Percentiles rank a stretch among this genome's conserved stretches.
Evolutionary conservation across 2,797 vertebrate species (phyloP).

Genomic region (Paratrypauchen microcephalus): DNA sequence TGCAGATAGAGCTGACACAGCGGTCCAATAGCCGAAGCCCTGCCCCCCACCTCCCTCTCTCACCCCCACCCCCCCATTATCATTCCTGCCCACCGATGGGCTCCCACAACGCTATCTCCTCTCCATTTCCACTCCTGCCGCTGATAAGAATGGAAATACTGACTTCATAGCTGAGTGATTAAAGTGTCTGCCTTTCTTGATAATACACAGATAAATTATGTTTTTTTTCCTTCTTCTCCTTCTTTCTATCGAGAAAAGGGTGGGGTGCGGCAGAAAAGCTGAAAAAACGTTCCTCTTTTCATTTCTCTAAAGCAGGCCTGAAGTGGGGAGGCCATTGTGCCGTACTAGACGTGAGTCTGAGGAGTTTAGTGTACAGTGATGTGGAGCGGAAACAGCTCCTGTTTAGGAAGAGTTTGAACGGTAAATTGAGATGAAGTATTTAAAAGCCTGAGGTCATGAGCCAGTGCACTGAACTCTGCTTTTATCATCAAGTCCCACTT

Average conservation of each 20-base stretch:
- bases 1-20: slow-evolving; percentile 90
- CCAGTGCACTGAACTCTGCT: slow-evolving; percentile 62
- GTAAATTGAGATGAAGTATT: slow-evolving; percentile 14
- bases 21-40: slow-evolving; percentile 90
- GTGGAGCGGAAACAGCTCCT: slow-evolving; percentile 28
- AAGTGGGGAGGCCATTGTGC: slow-evolving; percentile 48
- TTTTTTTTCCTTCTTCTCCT: slow-evolving; percentile 79
- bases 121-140: slow-evolving; percentile 99
- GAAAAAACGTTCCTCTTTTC: slow-evolving; percentile 70
- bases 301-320: slow-evolving; percentile 61
- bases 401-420: slow-evolving; percentile 30
- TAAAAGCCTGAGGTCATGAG: slow-evolving; percentile 32
- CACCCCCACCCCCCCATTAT: slow-evolving; percentile 88
- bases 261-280: slow-evolving; percentile 61
- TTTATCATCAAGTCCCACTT: slow-evolving; percentile 62
- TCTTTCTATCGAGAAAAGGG: slow-evolving; percentile 69
- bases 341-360: slow-evolving; percentile 30
- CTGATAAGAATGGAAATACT: slow-evolving; percentile 99
- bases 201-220: slow-evolving; percentile 99
- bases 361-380: slow-evolving; percentile 22
- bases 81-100: slow-evolving; percentile 98
- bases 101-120: slow-evolving; percentile 95
- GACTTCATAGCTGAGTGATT: slow-evolving; percentile 99
- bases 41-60: slow-evolving; percentile 76
- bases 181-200: slow-evolving; percentile 99